These are phyloP conservation scores for Sylvia atricapilla DNA, from an alignment of 2,113 vertebrate genomes.

Conservation along the genomic window DNA sequence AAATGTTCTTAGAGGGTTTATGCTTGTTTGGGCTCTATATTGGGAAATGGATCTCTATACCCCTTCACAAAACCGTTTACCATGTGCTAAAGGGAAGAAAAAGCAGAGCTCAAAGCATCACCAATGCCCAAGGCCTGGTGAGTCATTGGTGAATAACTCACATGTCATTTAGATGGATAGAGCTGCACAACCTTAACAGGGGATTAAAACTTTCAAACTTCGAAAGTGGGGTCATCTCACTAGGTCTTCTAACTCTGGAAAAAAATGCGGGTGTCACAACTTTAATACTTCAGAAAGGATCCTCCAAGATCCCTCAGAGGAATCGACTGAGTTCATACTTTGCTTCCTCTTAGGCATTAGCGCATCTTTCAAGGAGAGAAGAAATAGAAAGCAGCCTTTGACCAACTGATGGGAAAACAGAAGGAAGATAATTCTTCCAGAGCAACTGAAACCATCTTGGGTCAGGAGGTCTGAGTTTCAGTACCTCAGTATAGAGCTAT, in stretches of 20 bases:
- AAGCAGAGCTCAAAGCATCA: neutral
- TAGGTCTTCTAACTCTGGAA: neutral
- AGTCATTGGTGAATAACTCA: neutral
- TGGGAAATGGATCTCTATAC: neutral
- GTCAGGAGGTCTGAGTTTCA: neutral
- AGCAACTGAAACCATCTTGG: neutral
- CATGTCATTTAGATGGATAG: neutral
- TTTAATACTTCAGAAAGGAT: neutral
- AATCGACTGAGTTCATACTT: neutral
- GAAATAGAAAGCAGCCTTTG: neutral
- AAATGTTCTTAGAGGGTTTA: neutral
- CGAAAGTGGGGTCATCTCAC: neutral
- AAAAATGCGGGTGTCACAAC: neutral
- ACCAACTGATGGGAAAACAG: fast-evolving
- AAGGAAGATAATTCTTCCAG: neutral
- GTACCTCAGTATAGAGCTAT: neutral
- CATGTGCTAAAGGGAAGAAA: neutral
- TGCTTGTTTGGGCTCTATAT: neutral
- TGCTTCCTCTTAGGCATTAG: neutral
- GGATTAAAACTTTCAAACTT: neutral
- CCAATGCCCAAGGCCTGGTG: fast-evolving
- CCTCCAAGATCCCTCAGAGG: neutral
- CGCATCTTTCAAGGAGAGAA: neutral
- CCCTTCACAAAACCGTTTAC: neutral
- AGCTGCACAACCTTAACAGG: neutral